Base-by-base conservation (phyloP, 2,888 invertebrate species). In the Sphaerophoria rueppellii region DNA sequence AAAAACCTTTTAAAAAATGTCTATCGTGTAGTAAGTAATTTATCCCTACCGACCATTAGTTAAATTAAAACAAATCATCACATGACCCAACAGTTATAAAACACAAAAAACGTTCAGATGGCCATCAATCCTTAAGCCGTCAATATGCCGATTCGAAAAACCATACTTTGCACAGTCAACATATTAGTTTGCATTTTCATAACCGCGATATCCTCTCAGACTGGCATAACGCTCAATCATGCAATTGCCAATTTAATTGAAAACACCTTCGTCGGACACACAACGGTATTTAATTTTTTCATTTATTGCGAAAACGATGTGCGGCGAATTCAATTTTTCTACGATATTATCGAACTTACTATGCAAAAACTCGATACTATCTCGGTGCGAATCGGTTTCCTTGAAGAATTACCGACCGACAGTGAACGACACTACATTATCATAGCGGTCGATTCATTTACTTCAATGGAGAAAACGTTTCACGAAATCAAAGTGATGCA, bases 361-460 rank as follows among this genome's bases (percentile, higher is more conserved):
- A 46, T 87, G 69, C 6, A 46, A 0, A 35, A 58, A 5, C 11
- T 87, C 3, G 70, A 77, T 14, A 57, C 32, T 6, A 87, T 88
- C n/a, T 43, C 75, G 0, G 82, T 88, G 46, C 85, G 81, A 6
- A 57, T 88, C 9, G 87, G 87, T 9, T 71, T 77, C 61, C 87
- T 60, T 0, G 48, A 79, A 14, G 16, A 76, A 7, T 67, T 89
- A 40, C 63, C 75, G 0, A 63, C 52, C 4, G 87, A 87, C 46
- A 69, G 67, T 60, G 79, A 88, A 24, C 85, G 88, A 1, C 88
- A 89, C 65, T 88, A 74, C 54, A 75, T 82, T 35, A 60, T 89
- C 2, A 37, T 89, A 0, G 61, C 87, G n/a, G 88, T 88, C 5
- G 89, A 89, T 69, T 87, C 89, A 0, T 34, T 52, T 0, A 57